Evolutionary conservation across 2,797 vertebrate species (phyloP).

Genomic region (Manis crassicaudata): DNA sequence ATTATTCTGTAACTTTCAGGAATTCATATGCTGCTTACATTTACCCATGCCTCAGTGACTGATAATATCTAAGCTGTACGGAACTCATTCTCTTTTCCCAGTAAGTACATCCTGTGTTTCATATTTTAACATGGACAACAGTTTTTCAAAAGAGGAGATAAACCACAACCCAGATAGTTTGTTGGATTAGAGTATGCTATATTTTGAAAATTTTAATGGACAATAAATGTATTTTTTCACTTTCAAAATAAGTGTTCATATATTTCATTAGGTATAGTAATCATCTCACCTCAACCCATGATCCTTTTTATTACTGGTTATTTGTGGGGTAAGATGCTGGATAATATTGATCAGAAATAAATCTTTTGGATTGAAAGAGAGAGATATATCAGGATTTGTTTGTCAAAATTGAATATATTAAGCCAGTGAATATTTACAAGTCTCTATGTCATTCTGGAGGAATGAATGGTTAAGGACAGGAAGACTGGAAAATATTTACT

Average conservation of each 20-base stretch:
- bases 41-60: conserved; percentile 70
- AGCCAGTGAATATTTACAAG: neutral
- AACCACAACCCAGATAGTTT: conserved; percentile 63
- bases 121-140: conserved; percentile 66
- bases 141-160: conserved; percentile 64
- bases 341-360: conserved; percentile 7
- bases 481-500: neutral
- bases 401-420: neutral
- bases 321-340: neutral
- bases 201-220: conserved; percentile 74
- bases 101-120: conserved; percentile 25
- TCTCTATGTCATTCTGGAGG: neutral
- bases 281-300: neutral
- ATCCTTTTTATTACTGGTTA: neutral
- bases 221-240: conserved; percentile 73
- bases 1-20: conserved; percentile 74
- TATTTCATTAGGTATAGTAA: neutral
- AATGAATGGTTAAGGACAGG: neutral
- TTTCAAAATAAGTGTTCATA: conserved; percentile 58
- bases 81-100: conserved; percentile 55
- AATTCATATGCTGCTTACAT: conserved; percentile 74
- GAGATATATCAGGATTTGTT: neutral
- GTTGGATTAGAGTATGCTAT: conserved; percentile 74
- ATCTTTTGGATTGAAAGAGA: conserved; percentile 22
- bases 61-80: conserved; percentile 55